These are phyloP conservation scores for Pteronura brasiliensis DNA, from an alignment of 2,113 vertebrate genomes.

Conservation along the genomic window DNA sequence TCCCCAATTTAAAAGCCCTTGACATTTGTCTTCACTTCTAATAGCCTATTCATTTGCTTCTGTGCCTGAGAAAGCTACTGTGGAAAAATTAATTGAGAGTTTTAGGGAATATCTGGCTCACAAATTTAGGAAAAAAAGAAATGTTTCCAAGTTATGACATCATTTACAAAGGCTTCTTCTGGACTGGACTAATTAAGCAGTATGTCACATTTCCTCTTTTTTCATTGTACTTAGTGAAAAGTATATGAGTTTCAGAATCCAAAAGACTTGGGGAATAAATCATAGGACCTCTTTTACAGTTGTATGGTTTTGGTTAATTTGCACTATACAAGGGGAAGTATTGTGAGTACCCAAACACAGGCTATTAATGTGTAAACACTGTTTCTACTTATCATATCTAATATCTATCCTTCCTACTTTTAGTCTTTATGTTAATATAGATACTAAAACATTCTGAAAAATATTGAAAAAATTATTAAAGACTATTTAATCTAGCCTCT, in stretches of 20 bases:
- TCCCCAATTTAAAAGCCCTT: background rate
- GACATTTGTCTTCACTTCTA: background rate
- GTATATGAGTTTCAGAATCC: background rate
- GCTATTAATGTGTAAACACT: background rate
- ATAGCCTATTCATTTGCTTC: background rate
- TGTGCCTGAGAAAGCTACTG: background rate
- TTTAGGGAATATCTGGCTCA: background rate
- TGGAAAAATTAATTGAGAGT: background rate
- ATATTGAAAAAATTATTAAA: background rate
- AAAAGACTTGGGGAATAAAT: background rate
- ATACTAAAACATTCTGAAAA: background rate
- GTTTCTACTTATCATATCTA: background rate
- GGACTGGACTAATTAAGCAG: background rate
- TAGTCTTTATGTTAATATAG: background rate
- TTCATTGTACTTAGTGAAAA: background rate
- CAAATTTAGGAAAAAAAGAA: background rate
- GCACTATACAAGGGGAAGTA: background rate
- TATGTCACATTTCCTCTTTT: background rate
- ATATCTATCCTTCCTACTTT: background rate
- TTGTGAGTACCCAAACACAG: background rate
- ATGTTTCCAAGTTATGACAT: background rate
- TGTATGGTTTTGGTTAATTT: background rate
- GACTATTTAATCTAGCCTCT: background rate
- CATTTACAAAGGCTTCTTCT: background rate
- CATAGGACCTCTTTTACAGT: background rate